A percentile compares a stretch with the other conserved stretches of the same genome.
Conservation (phyloP, 1,140 invertebrate species). For the Drosophila malerkotliana region DNA sequence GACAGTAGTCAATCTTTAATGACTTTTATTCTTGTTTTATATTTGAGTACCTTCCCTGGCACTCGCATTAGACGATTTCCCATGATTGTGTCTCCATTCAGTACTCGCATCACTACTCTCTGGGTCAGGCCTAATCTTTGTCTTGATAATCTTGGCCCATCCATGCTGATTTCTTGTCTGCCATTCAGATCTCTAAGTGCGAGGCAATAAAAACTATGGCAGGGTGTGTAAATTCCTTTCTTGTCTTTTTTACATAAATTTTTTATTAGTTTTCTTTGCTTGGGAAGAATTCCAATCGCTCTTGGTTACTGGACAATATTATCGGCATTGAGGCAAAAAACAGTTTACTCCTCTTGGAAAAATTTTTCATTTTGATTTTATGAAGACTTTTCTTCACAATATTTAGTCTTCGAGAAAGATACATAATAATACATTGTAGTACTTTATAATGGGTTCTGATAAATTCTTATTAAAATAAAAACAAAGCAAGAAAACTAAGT, state of each 20-base stretch:
- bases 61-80: constrained; percentile 72
- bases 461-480: no score
- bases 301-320: constrained; percentile 15
- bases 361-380: constrained; percentile 15
- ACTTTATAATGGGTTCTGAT: no score
- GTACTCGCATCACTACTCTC: constrained; percentile 28
- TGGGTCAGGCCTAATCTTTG: constrained; percentile 60
- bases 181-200: constrained; percentile 25
- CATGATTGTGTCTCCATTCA: constrained; percentile 69
- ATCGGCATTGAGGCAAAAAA: constrained; percentile 23
- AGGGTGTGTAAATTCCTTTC: constrained; percentile 10
- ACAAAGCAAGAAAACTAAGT: no score
- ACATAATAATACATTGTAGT: no score
- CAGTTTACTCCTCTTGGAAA: neutral
- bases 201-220: constrained; percentile 36
- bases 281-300: constrained; percentile 35
- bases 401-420: neutral
- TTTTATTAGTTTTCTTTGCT: constrained; percentile 28
- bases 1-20: constrained; percentile 75
- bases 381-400: neutral
- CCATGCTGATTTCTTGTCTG: constrained; percentile 27
- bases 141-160: constrained; percentile 60
- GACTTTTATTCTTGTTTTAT: constrained; percentile 60
- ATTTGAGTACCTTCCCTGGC: constrained; percentile 15
- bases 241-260: constrained; percentile 5